These are phyloP conservation scores for Stenoptilia bipunctidactyla DNA, from an alignment of 2,888 invertebrate genomes.

Conservation along the genomic window DNA sequence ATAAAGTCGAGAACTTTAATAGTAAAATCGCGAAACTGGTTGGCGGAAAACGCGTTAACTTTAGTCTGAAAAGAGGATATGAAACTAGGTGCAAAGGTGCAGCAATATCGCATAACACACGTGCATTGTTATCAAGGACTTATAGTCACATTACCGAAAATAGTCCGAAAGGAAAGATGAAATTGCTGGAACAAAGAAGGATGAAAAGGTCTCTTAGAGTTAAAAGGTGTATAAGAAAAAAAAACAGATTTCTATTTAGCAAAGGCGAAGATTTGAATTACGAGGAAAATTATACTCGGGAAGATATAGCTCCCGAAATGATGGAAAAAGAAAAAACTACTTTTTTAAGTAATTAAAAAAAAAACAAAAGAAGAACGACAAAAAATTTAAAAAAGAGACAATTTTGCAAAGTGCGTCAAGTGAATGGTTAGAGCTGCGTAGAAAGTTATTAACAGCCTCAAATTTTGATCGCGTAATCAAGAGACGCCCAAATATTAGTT, in stretches of 20 bases:
- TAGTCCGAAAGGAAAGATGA: background rate
- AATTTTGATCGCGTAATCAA: slow-evolving; percentile 8
- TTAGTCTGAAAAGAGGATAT: background rate
- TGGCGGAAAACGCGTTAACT: slow-evolving; percentile 2
- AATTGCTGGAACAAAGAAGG: background rate
- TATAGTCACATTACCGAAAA: background rate
- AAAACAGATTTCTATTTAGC: background rate
- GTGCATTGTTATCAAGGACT: background rate
- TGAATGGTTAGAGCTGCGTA: slow-evolving; percentile 8
- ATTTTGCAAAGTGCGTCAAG: slow-evolving; percentile 8
- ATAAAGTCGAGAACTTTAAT: slow-evolving; percentile 2
- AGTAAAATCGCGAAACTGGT: background rate
- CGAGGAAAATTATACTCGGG: background rate
- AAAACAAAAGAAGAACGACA: background rate
- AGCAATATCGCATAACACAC: background rate
- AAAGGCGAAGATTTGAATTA: background rate
- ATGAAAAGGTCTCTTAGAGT: background rate
- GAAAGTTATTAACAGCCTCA: slow-evolving; percentile 8
- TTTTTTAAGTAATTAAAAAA: background rate
- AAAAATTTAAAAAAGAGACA: slow-evolving; percentile 6
- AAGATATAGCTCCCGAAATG: background rate
- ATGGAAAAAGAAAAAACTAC: slow-evolving; percentile 1
- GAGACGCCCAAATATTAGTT: slow-evolving; percentile 5
- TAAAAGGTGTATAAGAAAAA: no score
- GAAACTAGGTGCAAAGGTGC: slow-evolving; percentile 1